phyloP scores from a whole-genome alignment of 2,888 invertebrate genomes.

The Synergus itoensis region DNA sequence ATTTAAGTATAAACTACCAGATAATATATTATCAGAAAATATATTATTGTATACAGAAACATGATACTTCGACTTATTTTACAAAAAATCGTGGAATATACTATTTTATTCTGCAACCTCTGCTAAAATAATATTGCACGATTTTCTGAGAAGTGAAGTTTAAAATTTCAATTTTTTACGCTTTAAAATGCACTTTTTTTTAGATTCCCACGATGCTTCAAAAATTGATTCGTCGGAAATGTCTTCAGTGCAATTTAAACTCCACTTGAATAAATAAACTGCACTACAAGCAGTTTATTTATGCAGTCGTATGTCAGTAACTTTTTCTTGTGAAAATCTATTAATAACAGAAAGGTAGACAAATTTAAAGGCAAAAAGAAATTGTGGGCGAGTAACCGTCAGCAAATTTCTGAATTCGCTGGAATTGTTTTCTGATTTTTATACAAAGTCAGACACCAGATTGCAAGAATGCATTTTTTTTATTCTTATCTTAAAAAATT shows the following conservation, averaged over 20 bases:
- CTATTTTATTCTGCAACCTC: too few relatives aligned
- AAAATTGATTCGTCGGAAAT: too few relatives aligned
- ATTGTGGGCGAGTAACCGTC: not conserved
- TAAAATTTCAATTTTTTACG: too few relatives aligned
- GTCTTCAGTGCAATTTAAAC: not conserved
- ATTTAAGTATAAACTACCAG: not conserved
- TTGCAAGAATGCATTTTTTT: not conserved
- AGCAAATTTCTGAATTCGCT: slow-evolving; percentile 2
- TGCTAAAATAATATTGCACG: too few relatives aligned
- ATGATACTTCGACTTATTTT: too few relatives aligned
- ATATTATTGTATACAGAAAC: too few relatives aligned
- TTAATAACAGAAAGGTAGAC: slow-evolving; percentile 11
- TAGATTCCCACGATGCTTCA: too few relatives aligned
- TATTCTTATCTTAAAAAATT: too few relatives aligned
- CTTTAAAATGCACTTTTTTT: too few relatives aligned
- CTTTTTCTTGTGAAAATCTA: slow-evolving; percentile 28
- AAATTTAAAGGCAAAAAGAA: not conserved
- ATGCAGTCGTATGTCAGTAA: slow-evolving; percentile 8
- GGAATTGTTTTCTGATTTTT: not conserved
- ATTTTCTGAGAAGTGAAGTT: too few relatives aligned
- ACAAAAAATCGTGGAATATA: too few relatives aligned
- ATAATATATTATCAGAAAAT: too few relatives aligned
- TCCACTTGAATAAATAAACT: not conserved
- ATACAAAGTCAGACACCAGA: not conserved
- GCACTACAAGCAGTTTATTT: slow-evolving; percentile 23